Base-by-base conservation (phyloP, 2,888 invertebrate species). In the Drosophila flavopinicola region DNA sequence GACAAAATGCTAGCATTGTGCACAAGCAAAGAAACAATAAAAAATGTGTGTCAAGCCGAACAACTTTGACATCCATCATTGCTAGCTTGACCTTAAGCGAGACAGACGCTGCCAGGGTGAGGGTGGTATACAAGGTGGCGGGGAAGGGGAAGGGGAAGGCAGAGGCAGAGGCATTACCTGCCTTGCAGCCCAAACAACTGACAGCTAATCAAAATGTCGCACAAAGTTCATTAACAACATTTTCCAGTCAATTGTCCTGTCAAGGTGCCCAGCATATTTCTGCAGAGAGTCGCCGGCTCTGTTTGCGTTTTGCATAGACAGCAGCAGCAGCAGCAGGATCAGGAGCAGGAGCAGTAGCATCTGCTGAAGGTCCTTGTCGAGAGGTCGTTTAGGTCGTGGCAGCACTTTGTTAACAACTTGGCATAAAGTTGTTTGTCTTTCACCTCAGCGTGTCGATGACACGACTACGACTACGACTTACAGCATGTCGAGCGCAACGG, bases 221-320 rank as follows among this genome's bases (percentile, higher is more conserved):
- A 78, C 73, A 84, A 84, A 80, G 80, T 80, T 80, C 80, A 80
- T 80, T 80, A 80, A 80, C 84, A 80, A 80, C 82, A 84, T 84
- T 80, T 80, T 84, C 84, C 82, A 84, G 80, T 84, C 80, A 80
- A 80, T 80, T 80, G 84, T 80, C 82, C 65, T 78, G 85, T 80
- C 78, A 68, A 68, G 68, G 58, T 64, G 66, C 44, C 48, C 63
- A 66, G 70, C 69, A 66, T 73, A 73, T 73, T 75, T 72, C 75
- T 66, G 64, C 57, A 33, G 29, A 9, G 17, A 49, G 32, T 33
- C 39, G 35, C 35, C 24, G 39, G 27, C 54, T 51, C 41, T 57
- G 73, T 72, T 68, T 68, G 68, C 72, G 67, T 54, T 72, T 71
- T 71, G 68, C 71, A 71, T 71, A 71, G 73, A 71, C 72, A 49